Evolutionary conservation across 2,888 invertebrate genomes (phyloP).

Genomic region (Phymatocera aterrima): DNA sequence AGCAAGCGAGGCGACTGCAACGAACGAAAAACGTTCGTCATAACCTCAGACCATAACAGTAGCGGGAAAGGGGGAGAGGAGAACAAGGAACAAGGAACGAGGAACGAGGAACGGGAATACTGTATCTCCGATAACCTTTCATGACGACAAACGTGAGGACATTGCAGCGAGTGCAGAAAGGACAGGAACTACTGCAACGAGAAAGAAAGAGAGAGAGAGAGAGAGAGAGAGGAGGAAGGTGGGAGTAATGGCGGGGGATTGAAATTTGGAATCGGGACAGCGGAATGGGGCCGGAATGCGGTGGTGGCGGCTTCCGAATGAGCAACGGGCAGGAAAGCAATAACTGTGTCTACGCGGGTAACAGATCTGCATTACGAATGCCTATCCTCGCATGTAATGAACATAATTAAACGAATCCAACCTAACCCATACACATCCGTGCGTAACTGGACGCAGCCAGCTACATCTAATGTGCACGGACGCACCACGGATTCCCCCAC

Average conservation of each 20-base stretch:
- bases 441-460: too few relatives aligned
- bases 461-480: too few relatives aligned
- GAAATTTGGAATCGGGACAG: slow-evolving; percentile 56
- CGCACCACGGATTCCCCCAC: too few relatives aligned
- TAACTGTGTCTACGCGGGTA: neutral
- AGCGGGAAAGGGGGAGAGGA: neutral
- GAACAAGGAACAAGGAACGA: neutral
- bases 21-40: too few relatives aligned
- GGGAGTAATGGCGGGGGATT: slow-evolving; percentile 39
- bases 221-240: slow-evolving; percentile 49
- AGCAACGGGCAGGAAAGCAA: neutral
- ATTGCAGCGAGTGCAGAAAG: slow-evolving; percentile 28
- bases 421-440: neutral
- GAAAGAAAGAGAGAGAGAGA: slow-evolving; percentile 45
- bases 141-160: slow-evolving; percentile 50
- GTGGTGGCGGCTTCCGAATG: slow-evolving; percentile 51
- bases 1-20: too few relatives aligned
- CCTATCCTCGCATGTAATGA: neutral
- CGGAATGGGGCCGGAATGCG: slow-evolving; percentile 61
- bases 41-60: too few relatives aligned
- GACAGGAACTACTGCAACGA: neutral
- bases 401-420: neutral
- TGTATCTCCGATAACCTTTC: slow-evolving; percentile 30
- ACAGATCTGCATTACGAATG: slow-evolving; percentile 29
- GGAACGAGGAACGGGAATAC: neutral